These are phyloP conservation scores for Clytia hemisphaerica DNA, from an alignment of 30 jellyfish, hydroid and myxozoan genomes.

Conservation along the genomic window DNA sequence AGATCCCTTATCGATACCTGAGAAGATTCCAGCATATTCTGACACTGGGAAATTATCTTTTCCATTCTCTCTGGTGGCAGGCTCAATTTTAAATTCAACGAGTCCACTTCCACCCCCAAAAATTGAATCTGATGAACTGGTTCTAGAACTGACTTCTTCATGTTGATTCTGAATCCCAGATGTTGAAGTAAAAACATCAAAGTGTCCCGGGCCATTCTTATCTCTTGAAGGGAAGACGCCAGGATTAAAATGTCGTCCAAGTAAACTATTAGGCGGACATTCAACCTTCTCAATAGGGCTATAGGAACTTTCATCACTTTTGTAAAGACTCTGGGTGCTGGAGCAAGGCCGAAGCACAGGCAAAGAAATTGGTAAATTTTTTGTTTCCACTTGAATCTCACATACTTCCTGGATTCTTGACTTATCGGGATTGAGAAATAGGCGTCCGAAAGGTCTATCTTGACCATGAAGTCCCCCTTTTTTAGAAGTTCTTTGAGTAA, in stretches of 20 bases:
- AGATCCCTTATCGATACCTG: not conserved
- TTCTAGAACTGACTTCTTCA: not conserved
- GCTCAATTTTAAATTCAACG: not conserved
- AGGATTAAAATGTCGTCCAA: not conserved
- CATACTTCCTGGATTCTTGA: too few relatives aligned
- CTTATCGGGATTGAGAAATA: too few relatives aligned
- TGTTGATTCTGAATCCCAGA: not conserved
- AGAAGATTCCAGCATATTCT: not conserved
- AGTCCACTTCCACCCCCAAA: not conserved
- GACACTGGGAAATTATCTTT: not conserved
- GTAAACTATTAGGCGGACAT: not conserved
- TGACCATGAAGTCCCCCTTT: too few relatives aligned
- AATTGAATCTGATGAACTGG: not conserved
- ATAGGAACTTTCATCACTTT: not conserved
- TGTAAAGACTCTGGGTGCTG: slow-evolving; percentile 1
- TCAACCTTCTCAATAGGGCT: not conserved
- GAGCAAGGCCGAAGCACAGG: slow-evolving; percentile 1
- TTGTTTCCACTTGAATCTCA: too few relatives aligned
- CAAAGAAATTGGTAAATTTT: slow-evolving; percentile 3
- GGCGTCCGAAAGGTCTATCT: too few relatives aligned
- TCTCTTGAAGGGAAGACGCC: too few relatives aligned
- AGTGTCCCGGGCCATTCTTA: not conserved
- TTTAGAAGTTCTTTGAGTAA: not conserved
- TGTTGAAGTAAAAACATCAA: not conserved
- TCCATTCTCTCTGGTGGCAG: not conserved